These are phyloP conservation scores for Hetaerina americana DNA, from an alignment of 1,140 invertebrate species.

Conservation along the genomic window DNA sequence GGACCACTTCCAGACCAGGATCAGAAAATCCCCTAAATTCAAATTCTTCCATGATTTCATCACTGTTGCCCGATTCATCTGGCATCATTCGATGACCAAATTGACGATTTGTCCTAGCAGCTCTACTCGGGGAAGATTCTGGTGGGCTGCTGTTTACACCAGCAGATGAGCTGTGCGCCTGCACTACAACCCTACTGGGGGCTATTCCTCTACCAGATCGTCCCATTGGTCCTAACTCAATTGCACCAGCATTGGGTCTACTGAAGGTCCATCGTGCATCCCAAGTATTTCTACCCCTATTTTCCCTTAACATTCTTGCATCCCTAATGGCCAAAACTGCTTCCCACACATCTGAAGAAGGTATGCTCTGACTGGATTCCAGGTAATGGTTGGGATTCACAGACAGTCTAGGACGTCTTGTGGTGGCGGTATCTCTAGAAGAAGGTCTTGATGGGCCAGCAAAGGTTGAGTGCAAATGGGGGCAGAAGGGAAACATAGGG, in stretches of 20 bases:
- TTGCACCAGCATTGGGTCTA: background rate
- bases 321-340: slow-evolving; percentile 48
- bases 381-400: no score
- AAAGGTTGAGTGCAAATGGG: no score
- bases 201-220: slow-evolving; percentile 8
- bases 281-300: slow-evolving; percentile 21
- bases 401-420: no score
- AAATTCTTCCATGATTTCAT: background rate
- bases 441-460: background rate
- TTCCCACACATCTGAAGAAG: slow-evolving; percentile 48
- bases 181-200: slow-evolving; percentile 4
- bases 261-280: background rate
- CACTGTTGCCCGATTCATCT: background rate
- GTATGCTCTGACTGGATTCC: slow-evolving; percentile 29
- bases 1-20: background rate
- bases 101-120: background rate
- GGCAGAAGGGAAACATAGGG: background rate
- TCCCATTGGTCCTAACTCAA: slow-evolving; percentile 2
- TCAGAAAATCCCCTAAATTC: background rate
- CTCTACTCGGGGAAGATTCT: background rate
- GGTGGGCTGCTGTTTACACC: background rate
- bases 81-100: background rate
- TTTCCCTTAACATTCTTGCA: slow-evolving; percentile 41
- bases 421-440: no score
- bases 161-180: background rate